These are phyloP conservation scores for Hyperoplus immaculatus DNA, from an alignment of 2,797 vertebrate genomes.

Conservation along the genomic window DNA sequence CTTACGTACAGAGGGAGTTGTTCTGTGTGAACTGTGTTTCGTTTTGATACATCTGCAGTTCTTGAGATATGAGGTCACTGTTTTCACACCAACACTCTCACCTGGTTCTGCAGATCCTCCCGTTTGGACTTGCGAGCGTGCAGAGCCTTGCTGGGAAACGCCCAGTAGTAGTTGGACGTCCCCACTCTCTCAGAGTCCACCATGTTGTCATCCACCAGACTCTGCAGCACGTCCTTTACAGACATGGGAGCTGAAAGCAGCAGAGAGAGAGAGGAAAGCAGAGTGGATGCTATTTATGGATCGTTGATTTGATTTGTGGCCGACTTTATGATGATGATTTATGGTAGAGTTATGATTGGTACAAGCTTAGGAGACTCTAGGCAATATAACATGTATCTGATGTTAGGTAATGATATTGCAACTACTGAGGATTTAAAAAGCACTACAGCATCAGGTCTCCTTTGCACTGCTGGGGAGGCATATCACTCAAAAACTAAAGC, in stretches of 20 bases:
- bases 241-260: conserved; percentile 91
- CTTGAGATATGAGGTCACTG: neutral
- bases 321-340: neutral
- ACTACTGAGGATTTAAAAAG: conserved; percentile 20
- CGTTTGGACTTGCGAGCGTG: conserved; percentile 89
- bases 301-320: conserved; percentile 23
- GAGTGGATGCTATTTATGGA: conserved; percentile 22
- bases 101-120: conserved; percentile 91
- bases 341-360: neutral
- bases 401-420: neutral
- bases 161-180: conserved; percentile 99
- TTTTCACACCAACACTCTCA: conserved; percentile 68
- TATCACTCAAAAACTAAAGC: conserved; percentile 30
- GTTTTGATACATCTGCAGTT: neutral
- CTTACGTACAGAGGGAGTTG: neutral
- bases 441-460: conserved; percentile 7
- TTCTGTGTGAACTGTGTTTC: neutral
- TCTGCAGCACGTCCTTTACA: conserved; percentile 97
- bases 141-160: conserved; percentile 97
- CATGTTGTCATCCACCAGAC: conserved; percentile 97
- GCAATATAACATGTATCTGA: neutral
- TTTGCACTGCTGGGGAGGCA: conserved; percentile 19
- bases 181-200: conserved; percentile 96
- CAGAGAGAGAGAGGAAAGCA: neutral
- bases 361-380: neutral